Evolutionary conservation across 2,113 vertebrate species (phyloP).

Genomic region (Trachemys scripta): DNA sequence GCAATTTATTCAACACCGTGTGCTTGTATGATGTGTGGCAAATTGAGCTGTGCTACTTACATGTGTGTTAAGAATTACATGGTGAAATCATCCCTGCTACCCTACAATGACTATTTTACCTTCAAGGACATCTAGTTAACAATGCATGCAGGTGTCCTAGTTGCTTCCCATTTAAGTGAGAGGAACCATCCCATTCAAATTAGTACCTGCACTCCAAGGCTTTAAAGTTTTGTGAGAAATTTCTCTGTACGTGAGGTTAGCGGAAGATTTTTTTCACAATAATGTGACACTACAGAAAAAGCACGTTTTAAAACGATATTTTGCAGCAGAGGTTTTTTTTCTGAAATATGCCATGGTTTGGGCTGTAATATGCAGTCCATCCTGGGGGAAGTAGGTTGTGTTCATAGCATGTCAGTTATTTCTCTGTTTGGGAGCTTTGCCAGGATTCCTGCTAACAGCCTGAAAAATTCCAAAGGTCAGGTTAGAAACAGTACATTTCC

Average conservation of each 20-base stretch:
- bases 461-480: not conserved
- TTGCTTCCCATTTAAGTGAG: not conserved
- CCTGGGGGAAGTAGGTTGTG: not conserved
- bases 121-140: not conserved
- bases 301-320: not conserved
- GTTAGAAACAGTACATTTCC: not conserved
- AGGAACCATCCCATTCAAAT: not conserved
- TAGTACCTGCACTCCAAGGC: fast-evolving
- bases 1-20: not conserved
- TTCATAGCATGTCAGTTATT: fast-evolving
- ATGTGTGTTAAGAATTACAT: not conserved
- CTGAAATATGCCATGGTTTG: not conserved
- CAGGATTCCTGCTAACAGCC: not conserved
- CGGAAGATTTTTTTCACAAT: not conserved
- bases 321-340: not conserved
- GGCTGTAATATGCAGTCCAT: not conserved
- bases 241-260: not conserved
- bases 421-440: not conserved
- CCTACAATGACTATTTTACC: not conserved
- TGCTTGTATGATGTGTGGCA: not conserved
- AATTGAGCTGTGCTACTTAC: not conserved
- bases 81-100: not conserved
- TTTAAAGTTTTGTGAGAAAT: not conserved
- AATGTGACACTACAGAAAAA: not conserved
- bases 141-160: not conserved